These are phyloP conservation scores for Mastigias papua DNA, from an alignment of 30 jellyfish, hydroid and myxozoan genomes.

Conservation along the genomic window DNA sequence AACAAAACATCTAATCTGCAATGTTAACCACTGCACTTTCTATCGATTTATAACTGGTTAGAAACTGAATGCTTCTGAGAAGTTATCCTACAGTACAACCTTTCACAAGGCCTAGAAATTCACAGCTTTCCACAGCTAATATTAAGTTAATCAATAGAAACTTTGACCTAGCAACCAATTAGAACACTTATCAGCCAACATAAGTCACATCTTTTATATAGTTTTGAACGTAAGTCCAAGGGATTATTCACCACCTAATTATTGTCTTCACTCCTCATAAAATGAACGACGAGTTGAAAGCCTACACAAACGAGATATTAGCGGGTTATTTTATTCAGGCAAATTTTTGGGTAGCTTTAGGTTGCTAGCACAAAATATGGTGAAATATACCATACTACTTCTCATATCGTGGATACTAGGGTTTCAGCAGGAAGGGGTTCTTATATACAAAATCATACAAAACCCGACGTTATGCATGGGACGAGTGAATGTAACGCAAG, in stretches of 20 bases:
- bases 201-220: background rate
- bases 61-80: too few relatives aligned
- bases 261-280: slow-evolving; percentile 24
- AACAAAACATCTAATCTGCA: too few relatives aligned
- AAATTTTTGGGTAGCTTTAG: background rate
- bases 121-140: background rate
- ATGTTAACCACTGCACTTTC: too few relatives aligned
- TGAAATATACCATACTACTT: too few relatives aligned
- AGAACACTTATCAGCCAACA: background rate
- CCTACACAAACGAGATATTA: slow-evolving; percentile 15
- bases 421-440: background rate
- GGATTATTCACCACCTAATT: slow-evolving; percentile 37
- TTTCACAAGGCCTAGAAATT: background rate
- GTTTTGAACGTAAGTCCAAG: background rate
- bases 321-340: slow-evolving; percentile 2
- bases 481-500: slow-evolving; percentile 4
- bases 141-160: background rate
- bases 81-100: too few relatives aligned
- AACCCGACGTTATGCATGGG: slow-evolving; percentile 11
- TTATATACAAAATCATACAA: background rate
- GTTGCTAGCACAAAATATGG: too few relatives aligned
- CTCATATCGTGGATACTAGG: too few relatives aligned
- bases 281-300: slow-evolving; percentile 7
- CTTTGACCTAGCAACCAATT: background rate
- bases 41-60: too few relatives aligned